Evolutionary conservation across 2,113 vertebrate species (phyloP).

Genomic region (Zapus hudsonius): DNA sequence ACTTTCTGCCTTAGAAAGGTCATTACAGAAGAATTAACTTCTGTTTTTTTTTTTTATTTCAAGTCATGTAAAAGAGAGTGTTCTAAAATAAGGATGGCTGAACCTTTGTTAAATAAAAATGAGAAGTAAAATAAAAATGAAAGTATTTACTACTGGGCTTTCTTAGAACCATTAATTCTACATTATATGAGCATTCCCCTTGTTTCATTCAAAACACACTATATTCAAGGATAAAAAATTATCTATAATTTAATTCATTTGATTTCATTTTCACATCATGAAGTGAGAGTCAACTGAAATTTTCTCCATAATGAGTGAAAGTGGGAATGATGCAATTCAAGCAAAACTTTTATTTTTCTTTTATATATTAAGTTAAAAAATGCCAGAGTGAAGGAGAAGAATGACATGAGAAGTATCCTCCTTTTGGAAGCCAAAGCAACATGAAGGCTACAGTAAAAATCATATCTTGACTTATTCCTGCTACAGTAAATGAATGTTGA

Average conservation of each 20-base stretch:
- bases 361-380: too few species aligned
- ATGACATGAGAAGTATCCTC: too few species aligned
- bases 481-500: not conserved
- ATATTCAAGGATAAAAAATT: too few species aligned
- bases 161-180: not conserved
- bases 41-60: not conserved
- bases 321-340: not conserved
- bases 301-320: not conserved
- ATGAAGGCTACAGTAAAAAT: not conserved
- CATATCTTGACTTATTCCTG: not conserved
- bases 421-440: too few species aligned
- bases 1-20: not conserved
- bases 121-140: not conserved
- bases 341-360: not conserved
- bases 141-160: not conserved
- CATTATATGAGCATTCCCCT: not conserved
- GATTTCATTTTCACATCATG: not conserved
- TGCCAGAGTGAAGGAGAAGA: too few species aligned
- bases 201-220: not conserved
- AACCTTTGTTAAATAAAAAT: not conserved
- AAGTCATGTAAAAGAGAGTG: not conserved
- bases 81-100: not conserved
- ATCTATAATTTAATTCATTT: not conserved
- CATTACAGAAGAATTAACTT: not conserved
- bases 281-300: fast-evolving